Evolutionary conservation across 1,140 invertebrate genomes (phyloP), one percentile per base, ranked within the genome.

Genomic region (Chrysomallon squamiferum): DNA sequence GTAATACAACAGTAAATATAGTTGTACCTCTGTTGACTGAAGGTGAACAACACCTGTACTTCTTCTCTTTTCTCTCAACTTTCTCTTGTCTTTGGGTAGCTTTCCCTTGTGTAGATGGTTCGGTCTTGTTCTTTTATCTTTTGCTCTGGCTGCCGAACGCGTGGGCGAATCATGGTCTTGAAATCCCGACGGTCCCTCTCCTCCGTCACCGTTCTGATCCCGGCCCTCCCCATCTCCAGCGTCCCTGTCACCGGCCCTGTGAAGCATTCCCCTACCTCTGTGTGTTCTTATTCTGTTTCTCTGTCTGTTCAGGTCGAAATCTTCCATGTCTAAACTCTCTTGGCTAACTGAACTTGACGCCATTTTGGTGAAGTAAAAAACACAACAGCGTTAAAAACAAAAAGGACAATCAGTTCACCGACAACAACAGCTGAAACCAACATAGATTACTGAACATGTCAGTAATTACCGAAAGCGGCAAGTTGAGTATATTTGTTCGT

Each of bases 271-370:
- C 35, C 88, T 76, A 11, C 88, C 87, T 65, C 89, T 74, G 2
- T 88, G 86, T 2, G 87, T 88, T 54, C 89, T 82, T 56, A 89
- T 88, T 41, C 88, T 84, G 41, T 88, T 87, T 62, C 89, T 77
- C 11, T 89, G 83, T 18, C 86, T 87, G 15, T 83, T 86, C 6
- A 87, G 79, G 54, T 89, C 88, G 71, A 87, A 89, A 71, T 90
- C 90, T 41, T 90, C 89, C 57, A 89, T 86, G 76, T 90, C 89
- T 30, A 84, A 72, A 59, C 82, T 84, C 74, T 90, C 89, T 76
- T 90, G 89, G 73, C 89, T 90, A 22, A 90, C 88, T 13, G 89
- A 90, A 74, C 89, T 90, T 7, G 89, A 90, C 72, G 89, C 89
- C 89, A 90, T 90, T 54, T 65, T 78, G 50, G 25, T 30, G 29